These are phyloP conservation scores for Poecilus cupreus DNA, from an alignment of 2,888 invertebrate species.

Conservation along the genomic window DNA sequence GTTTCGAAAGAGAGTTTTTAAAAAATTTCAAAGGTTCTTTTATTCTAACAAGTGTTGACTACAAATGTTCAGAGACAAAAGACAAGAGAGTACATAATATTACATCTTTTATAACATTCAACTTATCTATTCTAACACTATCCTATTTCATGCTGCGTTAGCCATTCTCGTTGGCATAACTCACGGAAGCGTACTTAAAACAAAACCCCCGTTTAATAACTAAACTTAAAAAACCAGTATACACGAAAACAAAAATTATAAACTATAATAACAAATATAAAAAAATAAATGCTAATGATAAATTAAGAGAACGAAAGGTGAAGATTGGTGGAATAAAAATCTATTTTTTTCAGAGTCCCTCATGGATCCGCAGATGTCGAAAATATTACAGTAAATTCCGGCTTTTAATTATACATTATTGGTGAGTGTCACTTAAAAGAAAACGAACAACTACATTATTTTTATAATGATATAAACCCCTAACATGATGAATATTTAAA, in stretches of 20 bases:
- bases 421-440: not conserved
- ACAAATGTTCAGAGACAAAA: no score
- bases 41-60: no score
- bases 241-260: not conserved
- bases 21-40: no score
- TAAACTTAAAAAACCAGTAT: conserved; percentile 7
- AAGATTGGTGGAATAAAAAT: not conserved
- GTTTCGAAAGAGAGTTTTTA: no score
- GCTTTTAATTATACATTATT: not conserved
- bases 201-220: not conserved
- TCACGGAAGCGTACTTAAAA: conserved; percentile 7
- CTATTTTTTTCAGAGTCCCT: not conserved
- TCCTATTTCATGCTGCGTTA: no score
- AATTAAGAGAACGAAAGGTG: conserved; percentile 8
- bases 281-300: conserved; percentile 9
- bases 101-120: no score
- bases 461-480: conserved; percentile 10
- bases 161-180: no score
- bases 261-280: not conserved
- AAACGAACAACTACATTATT: conserved; percentile 19
- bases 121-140: no score
- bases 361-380: conserved; percentile 16
- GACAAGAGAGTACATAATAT: no score
- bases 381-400: conserved; percentile 1
- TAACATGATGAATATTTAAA: conserved; percentile 12